Evolutionary conservation across 2,888 invertebrate genomes (phyloP).

Genomic region (Cryptocephalus primarius): DNA sequence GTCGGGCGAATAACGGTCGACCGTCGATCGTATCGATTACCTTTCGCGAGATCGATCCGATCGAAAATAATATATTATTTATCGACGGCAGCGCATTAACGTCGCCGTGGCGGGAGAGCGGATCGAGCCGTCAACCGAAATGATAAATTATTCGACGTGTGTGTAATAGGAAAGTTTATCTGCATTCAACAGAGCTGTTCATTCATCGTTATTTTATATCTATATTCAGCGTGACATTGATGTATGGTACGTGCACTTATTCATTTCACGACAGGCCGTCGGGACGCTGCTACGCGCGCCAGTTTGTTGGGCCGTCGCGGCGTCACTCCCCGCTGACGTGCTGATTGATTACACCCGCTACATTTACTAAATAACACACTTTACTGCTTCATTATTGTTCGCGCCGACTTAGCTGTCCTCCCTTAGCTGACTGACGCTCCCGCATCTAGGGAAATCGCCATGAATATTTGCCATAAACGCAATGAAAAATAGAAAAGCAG

Average conservation of each 20-base stretch:
- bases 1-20: too few relatives aligned
- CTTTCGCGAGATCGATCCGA: too few relatives aligned
- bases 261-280: slow-evolving; percentile 34
- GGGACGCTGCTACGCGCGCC: slow-evolving; percentile 24
- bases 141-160: slow-evolving; percentile 38
- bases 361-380: slow-evolving; percentile 36
- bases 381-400: slow-evolving; percentile 34
- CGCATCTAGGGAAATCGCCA: too few relatives aligned
- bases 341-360: slow-evolving; percentile 37
- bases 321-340: slow-evolving; percentile 35
- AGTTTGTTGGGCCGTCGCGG: slow-evolving; percentile 23
- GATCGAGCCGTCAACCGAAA: slow-evolving; percentile 21
- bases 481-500: too few relatives aligned
- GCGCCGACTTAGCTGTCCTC: not conserved
- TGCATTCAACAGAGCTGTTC: slow-evolving; percentile 38
- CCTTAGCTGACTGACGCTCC: too few relatives aligned
- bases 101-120: slow-evolving; percentile 6
- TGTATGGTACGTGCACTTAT: slow-evolving; percentile 40
- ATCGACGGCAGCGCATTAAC: slow-evolving; percentile 12
- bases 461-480: too few relatives aligned
- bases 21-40: too few relatives aligned
- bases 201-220: slow-evolving; percentile 41
- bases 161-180: slow-evolving; percentile 40
- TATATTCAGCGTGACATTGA: slow-evolving; percentile 39
- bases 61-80: not conserved